phyloP scores from a whole-genome alignment of 2,113 vertebrate genomes.

The Galeopterus variegatus region DNA sequence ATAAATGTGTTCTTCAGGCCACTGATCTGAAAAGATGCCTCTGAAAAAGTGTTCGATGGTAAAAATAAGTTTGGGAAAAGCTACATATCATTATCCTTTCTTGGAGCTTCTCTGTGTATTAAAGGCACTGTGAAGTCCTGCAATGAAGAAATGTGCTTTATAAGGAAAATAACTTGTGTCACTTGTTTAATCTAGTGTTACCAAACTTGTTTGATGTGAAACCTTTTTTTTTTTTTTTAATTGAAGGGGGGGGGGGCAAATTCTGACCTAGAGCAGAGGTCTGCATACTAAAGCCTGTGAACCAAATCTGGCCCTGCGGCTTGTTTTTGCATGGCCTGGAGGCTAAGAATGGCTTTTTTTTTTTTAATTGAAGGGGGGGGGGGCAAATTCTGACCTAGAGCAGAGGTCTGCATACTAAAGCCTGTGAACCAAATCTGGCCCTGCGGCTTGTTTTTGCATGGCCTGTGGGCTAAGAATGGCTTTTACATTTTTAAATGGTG shows the following conservation, averaged over 20 bases:
- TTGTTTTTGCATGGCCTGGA: constrained; percentile 36
- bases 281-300: background rate
- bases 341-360: constrained; percentile 9
- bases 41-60: constrained; percentile 12
- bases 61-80: constrained; percentile 52
- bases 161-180: background rate
- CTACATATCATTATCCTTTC: background rate
- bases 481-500: constrained; percentile 39
- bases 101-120: background rate
- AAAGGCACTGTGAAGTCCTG: background rate
- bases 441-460: constrained; percentile 3
- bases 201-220: constrained; percentile 32
- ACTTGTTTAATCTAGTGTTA: constrained; percentile 21
- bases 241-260: constrained; percentile 32
- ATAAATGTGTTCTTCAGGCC: background rate
- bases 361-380: constrained; percentile 26
- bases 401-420: background rate
- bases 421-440: background rate
- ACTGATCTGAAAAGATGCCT: background rate
- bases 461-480: background rate
- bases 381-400: constrained; percentile 19
- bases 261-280: background rate
- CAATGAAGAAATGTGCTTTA: background rate
- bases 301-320: background rate
- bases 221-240: background rate